Evolutionary conservation across 2,113 vertebrate species (phyloP).

Genomic region (Catharus fuscescens): DNA sequence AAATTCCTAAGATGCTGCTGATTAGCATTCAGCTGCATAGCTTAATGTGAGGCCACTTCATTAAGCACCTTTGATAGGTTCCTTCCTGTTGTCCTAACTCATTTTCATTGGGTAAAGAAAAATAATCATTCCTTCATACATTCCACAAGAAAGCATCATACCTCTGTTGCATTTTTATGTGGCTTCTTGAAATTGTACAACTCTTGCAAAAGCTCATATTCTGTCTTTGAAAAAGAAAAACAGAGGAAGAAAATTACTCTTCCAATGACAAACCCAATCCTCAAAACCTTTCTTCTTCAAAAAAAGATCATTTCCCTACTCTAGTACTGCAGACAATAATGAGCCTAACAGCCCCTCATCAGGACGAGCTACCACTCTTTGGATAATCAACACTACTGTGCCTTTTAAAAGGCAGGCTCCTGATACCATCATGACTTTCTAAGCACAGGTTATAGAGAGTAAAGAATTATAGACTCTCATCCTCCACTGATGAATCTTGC

Average conservation of each 20-base stretch:
- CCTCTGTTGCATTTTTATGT: slow-evolving; percentile 76
- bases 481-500: not conserved
- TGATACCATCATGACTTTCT: not conserved
- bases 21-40: not conserved
- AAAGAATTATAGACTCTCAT: not conserved
- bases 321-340: not conserved
- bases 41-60: slow-evolving; percentile 12
- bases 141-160: slow-evolving; percentile 45
- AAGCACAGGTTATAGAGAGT: not conserved
- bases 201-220: slow-evolving; percentile 87
- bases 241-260: not conserved
- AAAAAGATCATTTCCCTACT: not conserved
- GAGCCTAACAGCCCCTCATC: not conserved
- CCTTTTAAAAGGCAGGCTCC: not conserved
- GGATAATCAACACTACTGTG: not conserved
- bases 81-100: not conserved
- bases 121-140: not conserved
- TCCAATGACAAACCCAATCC: not conserved
- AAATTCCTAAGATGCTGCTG: not conserved
- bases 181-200: slow-evolving; percentile 90
- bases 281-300: not conserved
- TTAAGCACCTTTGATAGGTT: not conserved
- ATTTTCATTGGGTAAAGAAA: not conserved
- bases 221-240: slow-evolving; percentile 78
- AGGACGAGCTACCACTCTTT: not conserved